A percentile compares a stretch with the other conserved stretches of the same genome.
phyloP scores from a whole-genome alignment of 2,888 invertebrate genomes.

The Saturnia pavonia region DNA sequence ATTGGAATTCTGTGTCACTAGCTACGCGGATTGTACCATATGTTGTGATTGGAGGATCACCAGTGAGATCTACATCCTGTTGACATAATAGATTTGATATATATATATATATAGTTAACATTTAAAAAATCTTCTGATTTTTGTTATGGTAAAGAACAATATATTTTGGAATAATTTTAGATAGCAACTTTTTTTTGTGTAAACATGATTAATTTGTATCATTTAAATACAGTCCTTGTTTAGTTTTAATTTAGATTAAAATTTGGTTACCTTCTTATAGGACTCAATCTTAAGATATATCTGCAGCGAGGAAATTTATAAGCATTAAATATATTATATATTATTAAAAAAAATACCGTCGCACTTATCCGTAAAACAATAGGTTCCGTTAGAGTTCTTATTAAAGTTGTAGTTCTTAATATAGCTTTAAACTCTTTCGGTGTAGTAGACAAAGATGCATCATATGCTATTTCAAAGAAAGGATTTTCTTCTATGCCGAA shows the following conservation, averaged over 20 bases:
- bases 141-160: background rate
- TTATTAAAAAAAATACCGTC: conserved; percentile 54
- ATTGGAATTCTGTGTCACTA: conserved; percentile 57
- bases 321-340: background rate
- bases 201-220: background rate
- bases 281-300: too few relatives aligned
- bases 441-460: conserved; percentile 37
- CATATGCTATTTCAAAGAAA: conserved; percentile 62
- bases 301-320: too few relatives aligned
- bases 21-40: conserved; percentile 55
- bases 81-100: conserved; percentile 20
- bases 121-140: background rate
- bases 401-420: conserved; percentile 57
- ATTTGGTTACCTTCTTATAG: background rate
- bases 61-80: conserved; percentile 67
- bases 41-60: conserved; percentile 46
- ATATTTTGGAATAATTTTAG: background rate
- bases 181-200: background rate
- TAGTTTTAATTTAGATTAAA: background rate
- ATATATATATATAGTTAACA: background rate
- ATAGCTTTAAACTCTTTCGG: conserved; percentile 62
- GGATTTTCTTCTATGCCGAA: conserved; percentile 62
- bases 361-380: conserved; percentile 59
- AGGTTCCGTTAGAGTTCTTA: conserved; percentile 60
- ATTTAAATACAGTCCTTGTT: too few relatives aligned